phyloP scores from a whole-genome alignment of 1,140 invertebrate species.

The Bombus superbus region DNA sequence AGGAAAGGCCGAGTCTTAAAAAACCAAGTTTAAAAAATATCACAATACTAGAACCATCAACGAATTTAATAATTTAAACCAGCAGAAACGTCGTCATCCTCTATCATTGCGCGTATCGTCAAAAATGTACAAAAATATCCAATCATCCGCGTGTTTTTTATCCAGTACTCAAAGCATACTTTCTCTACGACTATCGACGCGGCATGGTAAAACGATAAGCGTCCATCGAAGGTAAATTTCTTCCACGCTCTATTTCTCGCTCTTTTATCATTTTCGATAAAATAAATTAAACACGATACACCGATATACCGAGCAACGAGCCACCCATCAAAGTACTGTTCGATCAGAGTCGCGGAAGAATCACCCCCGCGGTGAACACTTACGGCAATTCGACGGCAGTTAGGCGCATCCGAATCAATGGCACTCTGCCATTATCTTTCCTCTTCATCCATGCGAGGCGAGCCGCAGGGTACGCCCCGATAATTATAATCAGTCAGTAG shows the following conservation, averaged over 20 bases:
- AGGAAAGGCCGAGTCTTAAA: not conserved
- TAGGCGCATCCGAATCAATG: slow-evolving; percentile 43
- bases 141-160: not conserved
- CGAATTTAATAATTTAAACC: not conserved
- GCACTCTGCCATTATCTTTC: slow-evolving; percentile 50
- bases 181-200: no score
- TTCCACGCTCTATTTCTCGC: fast-evolving
- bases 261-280: not conserved
- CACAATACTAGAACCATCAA: no score
- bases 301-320: not conserved
- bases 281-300: not conserved
- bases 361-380: slow-evolving; percentile 13
- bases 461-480: slow-evolving; percentile 60
- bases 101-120: not conserved
- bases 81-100: no score
- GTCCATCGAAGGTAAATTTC: not conserved
- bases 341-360: not conserved
- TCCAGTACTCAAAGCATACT: no score
- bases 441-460: slow-evolving; percentile 33
- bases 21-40: no score
- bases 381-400: slow-evolving; percentile 44
- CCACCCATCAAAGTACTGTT: not conserved
- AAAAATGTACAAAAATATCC: not conserved
- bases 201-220: not conserved
- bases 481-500: slow-evolving; percentile 73